These are phyloP conservation scores for Proisotoma minuta DNA, from an alignment of 2,888 invertebrate genomes.

Conservation along the genomic window DNA sequence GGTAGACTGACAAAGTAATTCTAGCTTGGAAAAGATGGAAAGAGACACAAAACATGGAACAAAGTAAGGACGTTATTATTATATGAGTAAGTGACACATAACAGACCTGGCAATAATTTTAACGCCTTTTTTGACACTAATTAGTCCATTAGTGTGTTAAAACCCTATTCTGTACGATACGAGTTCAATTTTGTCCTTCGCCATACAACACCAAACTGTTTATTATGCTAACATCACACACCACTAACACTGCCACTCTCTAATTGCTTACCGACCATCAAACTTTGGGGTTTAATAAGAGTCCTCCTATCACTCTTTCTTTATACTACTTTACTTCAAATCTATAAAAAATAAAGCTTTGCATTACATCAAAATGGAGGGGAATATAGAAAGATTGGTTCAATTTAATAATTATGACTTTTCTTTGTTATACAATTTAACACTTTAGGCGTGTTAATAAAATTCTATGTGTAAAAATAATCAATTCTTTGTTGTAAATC, in stretches of 20 bases:
- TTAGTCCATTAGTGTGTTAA: conserved; percentile 48
- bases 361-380: neutral
- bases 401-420: conserved; percentile 14
- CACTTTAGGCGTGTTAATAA: neutral
- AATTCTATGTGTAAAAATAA: neutral
- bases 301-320: no score
- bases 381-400: neutral
- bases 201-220: conserved; percentile 4
- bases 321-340: no score
- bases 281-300: no score
- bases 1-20: no score
- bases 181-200: conserved; percentile 2
- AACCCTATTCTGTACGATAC: conserved; percentile 38
- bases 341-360: no score
- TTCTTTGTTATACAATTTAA: conserved; percentile 5
- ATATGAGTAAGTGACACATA: conserved; percentile 46
- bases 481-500: neutral
- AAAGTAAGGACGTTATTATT: conserved; percentile 14
- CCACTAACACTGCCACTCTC: conserved; percentile 16
- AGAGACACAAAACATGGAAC: neutral
- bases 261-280: neutral
- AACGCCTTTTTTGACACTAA: conserved; percentile 48
- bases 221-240: conserved; percentile 24
- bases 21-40: no score
- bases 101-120: conserved; percentile 48